These are phyloP conservation scores for Escarpia spicata DNA, from an alignment of 2,888 invertebrate genomes.

Conservation along the genomic window DNA sequence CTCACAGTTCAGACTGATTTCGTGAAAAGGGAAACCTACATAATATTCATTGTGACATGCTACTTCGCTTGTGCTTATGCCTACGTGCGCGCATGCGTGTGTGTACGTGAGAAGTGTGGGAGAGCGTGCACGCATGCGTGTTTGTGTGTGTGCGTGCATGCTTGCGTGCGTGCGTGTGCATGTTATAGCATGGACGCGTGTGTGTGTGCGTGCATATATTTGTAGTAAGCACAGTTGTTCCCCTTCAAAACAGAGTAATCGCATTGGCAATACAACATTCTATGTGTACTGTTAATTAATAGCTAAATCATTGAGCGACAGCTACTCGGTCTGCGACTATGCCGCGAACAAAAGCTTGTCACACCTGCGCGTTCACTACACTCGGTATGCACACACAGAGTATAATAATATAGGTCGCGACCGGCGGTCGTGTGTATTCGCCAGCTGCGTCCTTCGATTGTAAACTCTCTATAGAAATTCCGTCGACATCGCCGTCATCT, in stretches of 20 bases:
- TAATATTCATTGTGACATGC: too few relatives aligned
- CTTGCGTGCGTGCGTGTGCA: neutral
- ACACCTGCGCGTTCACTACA: neutral
- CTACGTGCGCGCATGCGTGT: too few relatives aligned
- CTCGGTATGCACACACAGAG: neutral
- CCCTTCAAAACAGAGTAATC: neutral
- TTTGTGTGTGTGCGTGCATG: neutral
- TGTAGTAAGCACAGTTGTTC: too few relatives aligned
- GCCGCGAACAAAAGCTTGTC: neutral
- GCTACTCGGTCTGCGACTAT: neutral
- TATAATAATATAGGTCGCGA: neutral
- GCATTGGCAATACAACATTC: neutral
- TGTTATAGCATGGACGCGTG: too few relatives aligned
- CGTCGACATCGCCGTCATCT: neutral
- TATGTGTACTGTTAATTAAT: neutral
- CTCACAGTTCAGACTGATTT: too few relatives aligned
- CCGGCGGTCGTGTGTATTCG: neutral
- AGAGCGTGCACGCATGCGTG: neutral
- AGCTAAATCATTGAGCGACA: neutral
- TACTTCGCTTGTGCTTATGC: too few relatives aligned
- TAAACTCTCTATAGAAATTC: neutral
- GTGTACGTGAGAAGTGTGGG: too few relatives aligned
- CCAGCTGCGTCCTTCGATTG: neutral
- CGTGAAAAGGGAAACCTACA: too few relatives aligned
- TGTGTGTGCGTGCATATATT: too few relatives aligned